These are phyloP conservation scores for Tadarida brasiliensis DNA, from an alignment of 2,797 vertebrate genomes.

Conservation along the genomic window DNA sequence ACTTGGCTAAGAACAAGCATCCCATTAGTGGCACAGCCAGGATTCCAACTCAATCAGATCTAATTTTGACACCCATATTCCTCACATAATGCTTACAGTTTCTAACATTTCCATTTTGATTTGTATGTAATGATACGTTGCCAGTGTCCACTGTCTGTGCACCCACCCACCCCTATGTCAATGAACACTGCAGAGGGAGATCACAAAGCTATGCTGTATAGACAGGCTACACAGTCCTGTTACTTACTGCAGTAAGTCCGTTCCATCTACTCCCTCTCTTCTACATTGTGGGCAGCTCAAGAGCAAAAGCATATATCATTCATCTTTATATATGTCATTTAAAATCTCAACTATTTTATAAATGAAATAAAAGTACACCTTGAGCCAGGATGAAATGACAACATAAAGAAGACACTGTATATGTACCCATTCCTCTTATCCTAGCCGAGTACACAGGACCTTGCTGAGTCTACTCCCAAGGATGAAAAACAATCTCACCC, in stretches of 20 bases:
- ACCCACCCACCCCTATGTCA: background rate
- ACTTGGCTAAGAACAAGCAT: background rate
- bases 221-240: background rate
- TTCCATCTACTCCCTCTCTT: background rate
- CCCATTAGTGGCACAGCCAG: background rate
- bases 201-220: background rate
- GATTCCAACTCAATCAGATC: background rate
- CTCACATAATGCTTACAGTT: background rate
- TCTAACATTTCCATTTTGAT: background rate
- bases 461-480: background rate
- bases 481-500: background rate
- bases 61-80: background rate
- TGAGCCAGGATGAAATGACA: background rate
- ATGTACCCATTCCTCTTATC: background rate
- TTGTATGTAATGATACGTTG: background rate
- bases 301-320: background rate
- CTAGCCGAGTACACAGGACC: background rate
- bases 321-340: background rate
- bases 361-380: slow-evolving; percentile 34
- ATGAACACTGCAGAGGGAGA: background rate
- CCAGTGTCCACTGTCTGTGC: background rate
- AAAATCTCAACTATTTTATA: background rate
- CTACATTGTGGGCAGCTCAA: background rate
- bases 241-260: background rate
- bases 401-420: background rate